phyloP scores from a whole-genome alignment of 2,113 vertebrate species.

The Poeciliopsis retropinna region DNA sequence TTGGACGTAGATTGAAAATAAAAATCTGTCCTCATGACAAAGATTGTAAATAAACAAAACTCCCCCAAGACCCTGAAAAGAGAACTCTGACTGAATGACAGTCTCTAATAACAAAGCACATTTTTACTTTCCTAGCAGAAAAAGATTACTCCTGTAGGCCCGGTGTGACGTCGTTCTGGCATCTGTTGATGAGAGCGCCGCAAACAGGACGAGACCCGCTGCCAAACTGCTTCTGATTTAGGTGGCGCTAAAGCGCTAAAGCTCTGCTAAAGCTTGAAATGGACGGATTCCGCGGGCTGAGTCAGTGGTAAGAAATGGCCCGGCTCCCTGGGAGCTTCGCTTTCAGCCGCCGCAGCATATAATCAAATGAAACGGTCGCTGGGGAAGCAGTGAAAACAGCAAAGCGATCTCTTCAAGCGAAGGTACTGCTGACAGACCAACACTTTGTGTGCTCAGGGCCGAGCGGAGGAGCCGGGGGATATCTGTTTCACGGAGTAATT shows the following conservation, averaged over 20 bases:
- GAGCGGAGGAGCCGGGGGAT: slow-evolving; percentile 37
- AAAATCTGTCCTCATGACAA: not conserved
- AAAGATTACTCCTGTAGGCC: slow-evolving; percentile 45
- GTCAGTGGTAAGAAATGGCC: slow-evolving; percentile 40
- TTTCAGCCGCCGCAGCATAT: slow-evolving; percentile 19
- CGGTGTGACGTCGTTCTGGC: not conserved
- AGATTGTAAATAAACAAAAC: slow-evolving; percentile 36
- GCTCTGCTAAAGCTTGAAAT: not conserved
- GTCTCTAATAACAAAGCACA: slow-evolving; percentile 22
- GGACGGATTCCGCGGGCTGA: slow-evolving; percentile 9
- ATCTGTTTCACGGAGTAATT: slow-evolving; percentile 72
- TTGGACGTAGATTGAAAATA: slow-evolving; percentile 31
- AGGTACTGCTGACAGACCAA: slow-evolving; percentile 57
- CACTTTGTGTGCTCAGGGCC: slow-evolving; percentile 63
- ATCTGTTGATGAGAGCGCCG: not conserved
- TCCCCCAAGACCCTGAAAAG: too few species aligned
- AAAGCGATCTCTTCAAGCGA: slow-evolving; percentile 34
- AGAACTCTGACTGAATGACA: too few species aligned
- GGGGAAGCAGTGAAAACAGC: slow-evolving; percentile 47
- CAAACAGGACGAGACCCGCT: not conserved
- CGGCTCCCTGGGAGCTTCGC: not conserved
- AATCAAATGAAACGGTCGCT: slow-evolving; percentile 52
- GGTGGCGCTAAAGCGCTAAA: not conserved
- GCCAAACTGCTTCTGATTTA: not conserved
- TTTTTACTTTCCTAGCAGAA: slow-evolving; percentile 61